These are phyloP conservation scores for Physella acuta DNA, from an alignment of 1,140 invertebrate species.

Conservation along the genomic window DNA sequence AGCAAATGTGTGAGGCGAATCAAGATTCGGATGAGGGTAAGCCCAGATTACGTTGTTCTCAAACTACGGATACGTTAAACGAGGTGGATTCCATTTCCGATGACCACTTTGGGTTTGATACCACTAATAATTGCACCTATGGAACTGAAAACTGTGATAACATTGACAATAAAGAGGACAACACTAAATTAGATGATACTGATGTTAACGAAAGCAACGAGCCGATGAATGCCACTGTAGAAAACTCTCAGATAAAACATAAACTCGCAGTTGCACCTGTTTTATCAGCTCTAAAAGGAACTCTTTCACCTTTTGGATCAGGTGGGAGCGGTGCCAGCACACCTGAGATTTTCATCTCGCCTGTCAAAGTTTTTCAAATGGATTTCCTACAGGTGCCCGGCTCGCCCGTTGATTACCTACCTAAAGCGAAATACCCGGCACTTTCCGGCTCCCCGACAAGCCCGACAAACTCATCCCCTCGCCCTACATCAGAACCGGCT, in stretches of 20 bases:
- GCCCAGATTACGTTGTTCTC: too few species aligned
- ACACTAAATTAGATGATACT: background rate
- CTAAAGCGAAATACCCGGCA: background rate
- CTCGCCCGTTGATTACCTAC: slow-evolving; percentile 1
- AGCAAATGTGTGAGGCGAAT: too few species aligned
- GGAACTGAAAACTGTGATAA: too few species aligned
- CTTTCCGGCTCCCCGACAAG: background rate
- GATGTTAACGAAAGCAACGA: background rate
- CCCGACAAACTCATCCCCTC: background rate
- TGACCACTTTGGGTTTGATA: background rate
- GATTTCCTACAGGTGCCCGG: slow-evolving; percentile 2
- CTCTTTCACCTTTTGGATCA: background rate
- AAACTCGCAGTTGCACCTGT: background rate
- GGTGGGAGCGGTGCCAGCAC: background rate
- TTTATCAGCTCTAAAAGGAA: background rate
- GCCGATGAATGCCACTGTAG: background rate
- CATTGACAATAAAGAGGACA: background rate
- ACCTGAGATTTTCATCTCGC: slow-evolving; percentile 10
- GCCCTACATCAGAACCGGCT: too few species aligned
- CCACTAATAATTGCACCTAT: background rate
- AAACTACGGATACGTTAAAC: background rate
- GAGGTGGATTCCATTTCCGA: background rate
- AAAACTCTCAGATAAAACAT: background rate
- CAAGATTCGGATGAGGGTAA: too few species aligned
- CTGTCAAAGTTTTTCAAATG: background rate